Evolutionary conservation across 2,113 vertebrate species (phyloP).

Genomic region (Hemibagrus wyckioides): DNA sequence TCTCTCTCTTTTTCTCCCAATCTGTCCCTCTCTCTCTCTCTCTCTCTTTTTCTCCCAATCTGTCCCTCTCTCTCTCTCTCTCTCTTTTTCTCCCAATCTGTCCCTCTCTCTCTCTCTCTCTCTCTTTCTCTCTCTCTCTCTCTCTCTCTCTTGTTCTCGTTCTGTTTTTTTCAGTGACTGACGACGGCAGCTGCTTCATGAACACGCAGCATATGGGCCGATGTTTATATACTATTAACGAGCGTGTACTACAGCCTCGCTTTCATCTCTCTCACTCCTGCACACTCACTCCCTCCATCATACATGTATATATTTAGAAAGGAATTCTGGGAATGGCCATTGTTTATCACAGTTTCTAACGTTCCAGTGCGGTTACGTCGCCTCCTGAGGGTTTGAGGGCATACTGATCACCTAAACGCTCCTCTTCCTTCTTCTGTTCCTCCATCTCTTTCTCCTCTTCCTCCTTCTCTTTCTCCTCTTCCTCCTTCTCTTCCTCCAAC

Average conservation of each 20-base stretch:
- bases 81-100: background rate
- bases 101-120: background rate
- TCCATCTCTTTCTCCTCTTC: background rate
- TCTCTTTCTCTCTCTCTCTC: background rate
- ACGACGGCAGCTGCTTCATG: constrained; percentile 39
- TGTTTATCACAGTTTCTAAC: background rate
- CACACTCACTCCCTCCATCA: constrained; percentile 18
- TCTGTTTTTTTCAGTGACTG: constrained; percentile 26
- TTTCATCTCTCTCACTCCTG: constrained; percentile 30
- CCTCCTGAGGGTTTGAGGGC: background rate
- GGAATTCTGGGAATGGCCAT: constrained; percentile 9
- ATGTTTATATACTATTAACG: constrained; percentile 46
- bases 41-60: background rate
- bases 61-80: background rate
- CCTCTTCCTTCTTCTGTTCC: background rate
- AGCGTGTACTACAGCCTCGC: constrained; percentile 19
- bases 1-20: background rate
- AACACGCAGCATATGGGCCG: constrained; percentile 40
- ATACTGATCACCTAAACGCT: background rate
- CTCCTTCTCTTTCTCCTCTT: background rate
- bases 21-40: background rate
- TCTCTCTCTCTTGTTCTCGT: background rate
- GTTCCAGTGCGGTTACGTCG: background rate
- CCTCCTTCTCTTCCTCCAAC: background rate
- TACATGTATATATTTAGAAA: constrained; percentile 23